A percentile compares a stretch with the other conserved stretches of the same genome.
Evolutionary conservation across 2,888 invertebrate genomes (phyloP).

Genomic region (Lithophane socia): DNA sequence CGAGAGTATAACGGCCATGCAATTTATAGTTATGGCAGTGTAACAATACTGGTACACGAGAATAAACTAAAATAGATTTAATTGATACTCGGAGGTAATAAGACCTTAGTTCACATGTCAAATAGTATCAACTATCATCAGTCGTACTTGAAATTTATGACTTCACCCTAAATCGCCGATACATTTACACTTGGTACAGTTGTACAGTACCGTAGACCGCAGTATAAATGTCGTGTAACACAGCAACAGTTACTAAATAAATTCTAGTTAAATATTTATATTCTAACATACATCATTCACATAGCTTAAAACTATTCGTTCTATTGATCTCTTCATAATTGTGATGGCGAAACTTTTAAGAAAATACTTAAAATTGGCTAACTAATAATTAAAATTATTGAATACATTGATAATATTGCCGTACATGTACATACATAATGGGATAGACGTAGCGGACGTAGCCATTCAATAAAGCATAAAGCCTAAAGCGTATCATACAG

Average conservation of each 20-base stretch:
- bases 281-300: slow-evolving; percentile 83
- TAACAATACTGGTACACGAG: slow-evolving; percentile 75
- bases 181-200: slow-evolving; percentile 72
- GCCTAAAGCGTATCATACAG: slow-evolving; percentile 87
- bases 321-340: slow-evolving; percentile 83
- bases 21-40: slow-evolving; percentile 70
- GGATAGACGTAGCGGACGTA: slow-evolving; percentile 81
- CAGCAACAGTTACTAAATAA: slow-evolving; percentile 85
- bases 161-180: slow-evolving; percentile 75
- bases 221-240: slow-evolving; percentile 79
- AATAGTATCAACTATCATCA: slow-evolving; percentile 88
- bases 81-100: slow-evolving; percentile 91
- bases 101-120: slow-evolving; percentile 86
- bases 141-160: slow-evolving; percentile 81
- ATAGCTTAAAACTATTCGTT: slow-evolving; percentile 81
- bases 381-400: slow-evolving; percentile 83
- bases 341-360: slow-evolving; percentile 85
- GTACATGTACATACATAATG: slow-evolving; percentile 70
- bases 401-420: slow-evolving; percentile 82
- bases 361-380: slow-evolving; percentile 86
- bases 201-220: slow-evolving; percentile 75
- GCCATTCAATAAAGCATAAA: slow-evolving; percentile 83
- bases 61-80: slow-evolving; percentile 86
- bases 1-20: slow-evolving; percentile 36
- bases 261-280: slow-evolving; percentile 81